A percentile compares a stretch with the other conserved stretches of the same genome.
Evolutionary conservation across 2,888 invertebrate species (phyloP).

Genomic region (Maniola hyperantus): DNA sequence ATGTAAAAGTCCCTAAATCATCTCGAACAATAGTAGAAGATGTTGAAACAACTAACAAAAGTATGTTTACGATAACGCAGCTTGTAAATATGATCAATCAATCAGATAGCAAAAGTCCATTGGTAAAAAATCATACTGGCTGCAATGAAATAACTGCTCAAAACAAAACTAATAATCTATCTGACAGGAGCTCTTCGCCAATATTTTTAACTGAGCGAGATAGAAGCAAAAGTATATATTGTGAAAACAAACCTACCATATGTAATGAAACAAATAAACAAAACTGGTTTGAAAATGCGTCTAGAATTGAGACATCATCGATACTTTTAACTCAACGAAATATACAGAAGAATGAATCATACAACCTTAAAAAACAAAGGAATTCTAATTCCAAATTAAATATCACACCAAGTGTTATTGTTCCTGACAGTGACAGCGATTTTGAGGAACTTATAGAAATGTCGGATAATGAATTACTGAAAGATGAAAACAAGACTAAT

Average conservation of each 20-base stretch:
- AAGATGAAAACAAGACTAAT: conserved; percentile 33
- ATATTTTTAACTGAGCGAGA: conserved; percentile 64
- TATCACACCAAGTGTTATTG: conserved; percentile 49
- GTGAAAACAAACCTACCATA: neutral
- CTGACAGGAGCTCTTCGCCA: conserved; percentile 63
- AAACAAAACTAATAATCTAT: conserved; percentile 29
- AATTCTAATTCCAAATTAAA: conserved; percentile 7
- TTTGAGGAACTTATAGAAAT: conserved; percentile 48
- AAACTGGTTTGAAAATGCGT: neutral
- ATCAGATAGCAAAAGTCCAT: conserved; percentile 45
- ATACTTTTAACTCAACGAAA: conserved; percentile 37
- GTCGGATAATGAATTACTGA: conserved; percentile 49
- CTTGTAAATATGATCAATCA: conserved; percentile 73
- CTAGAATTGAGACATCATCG: conserved; percentile 7
- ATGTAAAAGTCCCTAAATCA: neutral
- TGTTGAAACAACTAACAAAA: conserved; percentile 58
- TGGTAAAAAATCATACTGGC: conserved; percentile 26
- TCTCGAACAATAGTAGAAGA: neutral
- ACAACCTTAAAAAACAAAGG: conserved; percentile 10
- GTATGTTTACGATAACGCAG: conserved; percentile 75
- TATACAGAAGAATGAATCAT: conserved; percentile 46
- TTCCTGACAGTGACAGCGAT: conserved; percentile 71
- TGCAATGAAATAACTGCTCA: conserved; percentile 21
- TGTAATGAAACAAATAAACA: neutral
- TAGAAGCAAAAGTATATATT: conserved; percentile 45